Evolutionary conservation across 2,113 vertebrate genomes (phyloP).

Genomic region (Cygnus buccinator): DNA sequence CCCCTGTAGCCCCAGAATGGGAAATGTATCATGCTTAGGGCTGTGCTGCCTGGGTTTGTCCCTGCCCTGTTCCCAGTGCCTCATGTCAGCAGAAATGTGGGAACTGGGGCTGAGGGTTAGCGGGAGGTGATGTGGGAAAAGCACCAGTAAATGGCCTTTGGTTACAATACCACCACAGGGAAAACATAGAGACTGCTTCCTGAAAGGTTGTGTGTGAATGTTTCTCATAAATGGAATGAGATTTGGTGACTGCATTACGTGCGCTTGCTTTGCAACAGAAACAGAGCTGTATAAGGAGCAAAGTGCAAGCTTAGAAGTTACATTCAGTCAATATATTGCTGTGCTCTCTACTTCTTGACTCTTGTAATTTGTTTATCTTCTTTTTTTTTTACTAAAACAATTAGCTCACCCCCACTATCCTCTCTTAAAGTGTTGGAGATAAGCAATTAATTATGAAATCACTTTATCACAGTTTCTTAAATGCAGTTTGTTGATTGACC

Average conservation of each 20-base stretch:
- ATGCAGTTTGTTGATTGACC: conserved; percentile 54
- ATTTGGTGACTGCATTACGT: rapidly evolving
- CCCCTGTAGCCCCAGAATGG: background rate
- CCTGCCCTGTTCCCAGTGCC: background rate
- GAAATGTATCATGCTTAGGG: rapidly evolving
- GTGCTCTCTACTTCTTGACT: background rate
- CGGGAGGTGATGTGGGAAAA: background rate
- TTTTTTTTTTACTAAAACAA: background rate
- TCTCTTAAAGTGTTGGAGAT: background rate
- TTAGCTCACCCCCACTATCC: background rate
- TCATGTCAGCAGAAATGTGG: background rate
- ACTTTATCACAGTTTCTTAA: conserved; percentile 34
- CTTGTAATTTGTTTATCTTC: background rate
- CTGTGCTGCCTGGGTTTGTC: rapidly evolving
- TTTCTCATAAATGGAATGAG: background rate
- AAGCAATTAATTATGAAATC: conserved; percentile 44
- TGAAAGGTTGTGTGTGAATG: background rate
- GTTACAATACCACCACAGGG: background rate
- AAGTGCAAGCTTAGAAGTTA: background rate
- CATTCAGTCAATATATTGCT: background rate
- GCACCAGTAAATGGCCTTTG: background rate
- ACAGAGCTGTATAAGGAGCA: background rate
- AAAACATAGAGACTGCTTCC: background rate
- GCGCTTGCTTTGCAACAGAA: background rate
- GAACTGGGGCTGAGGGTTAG: rapidly evolving